These are phyloP conservation scores for Stercorarius parasiticus DNA, from an alignment of 2,113 vertebrate species.

Conservation along the genomic window DNA sequence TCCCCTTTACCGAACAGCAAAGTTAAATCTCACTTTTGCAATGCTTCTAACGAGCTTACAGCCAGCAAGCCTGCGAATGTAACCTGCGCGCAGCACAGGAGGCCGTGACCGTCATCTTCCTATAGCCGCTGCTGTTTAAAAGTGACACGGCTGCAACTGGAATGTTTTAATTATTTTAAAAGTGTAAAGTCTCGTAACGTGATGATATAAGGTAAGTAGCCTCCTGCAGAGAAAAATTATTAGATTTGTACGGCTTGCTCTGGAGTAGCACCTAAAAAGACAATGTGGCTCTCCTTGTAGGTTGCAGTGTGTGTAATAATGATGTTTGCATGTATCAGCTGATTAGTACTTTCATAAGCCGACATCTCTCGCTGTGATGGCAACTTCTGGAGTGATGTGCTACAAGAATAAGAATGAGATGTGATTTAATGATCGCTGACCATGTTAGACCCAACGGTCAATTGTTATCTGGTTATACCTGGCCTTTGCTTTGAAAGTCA, in stretches of 20 bases:
- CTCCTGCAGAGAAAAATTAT: neutral
- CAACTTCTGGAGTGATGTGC: neutral
- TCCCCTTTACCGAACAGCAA: neutral
- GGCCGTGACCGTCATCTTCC: neutral
- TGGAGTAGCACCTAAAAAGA: neutral
- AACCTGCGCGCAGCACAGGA: neutral
- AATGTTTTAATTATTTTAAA: constrained; percentile 63
- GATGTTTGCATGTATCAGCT: neutral
- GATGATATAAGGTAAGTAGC: neutral
- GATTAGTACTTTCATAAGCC: neutral
- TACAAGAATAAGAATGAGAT: neutral
- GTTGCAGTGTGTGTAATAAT: neutral
- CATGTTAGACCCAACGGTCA: neutral
- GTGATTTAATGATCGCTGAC: neutral
- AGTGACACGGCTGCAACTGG: neutral
- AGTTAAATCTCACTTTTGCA: constrained; percentile 17
- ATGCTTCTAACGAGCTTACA: neutral
- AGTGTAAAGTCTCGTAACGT: neutral
- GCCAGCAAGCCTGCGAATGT: neutral
- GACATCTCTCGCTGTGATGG: constrained; percentile 19
- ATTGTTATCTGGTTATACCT: neutral
- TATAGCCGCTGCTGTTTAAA: neutral
- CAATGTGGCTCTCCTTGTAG: neutral
- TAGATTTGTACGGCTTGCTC: neutral
- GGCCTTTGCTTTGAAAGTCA: neutral